Evolutionary conservation across 2,113 vertebrate genomes (phyloP).

Genomic region (Cebidichthys violaceus): DNA sequence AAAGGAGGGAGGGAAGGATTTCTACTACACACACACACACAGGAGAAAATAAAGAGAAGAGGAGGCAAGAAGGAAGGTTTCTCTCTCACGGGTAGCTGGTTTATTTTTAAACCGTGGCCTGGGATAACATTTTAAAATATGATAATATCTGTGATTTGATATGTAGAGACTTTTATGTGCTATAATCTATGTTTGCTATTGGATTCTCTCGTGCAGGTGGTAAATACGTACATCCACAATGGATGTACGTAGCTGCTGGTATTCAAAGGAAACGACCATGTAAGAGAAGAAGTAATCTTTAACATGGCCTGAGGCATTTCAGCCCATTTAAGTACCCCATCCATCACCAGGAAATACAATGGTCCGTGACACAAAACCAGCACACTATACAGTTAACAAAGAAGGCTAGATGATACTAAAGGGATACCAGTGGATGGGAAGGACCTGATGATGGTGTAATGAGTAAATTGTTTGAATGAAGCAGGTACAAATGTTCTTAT

Average conservation of each 20-base stretch:
- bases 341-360: not conserved
- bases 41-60: constrained; percentile 29
- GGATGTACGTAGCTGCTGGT: not conserved
- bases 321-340: not conserved
- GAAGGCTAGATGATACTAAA: not conserved
- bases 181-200: not conserved
- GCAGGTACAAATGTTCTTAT: not conserved
- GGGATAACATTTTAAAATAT: constrained; percentile 25
- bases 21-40: constrained; percentile 28
- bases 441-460: not conserved
- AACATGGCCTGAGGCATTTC: not conserved
- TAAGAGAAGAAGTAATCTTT: not conserved
- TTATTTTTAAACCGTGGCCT: constrained; percentile 52
- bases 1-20: constrained; percentile 55
- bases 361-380: not conserved
- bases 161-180: not conserved
- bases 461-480: not conserved
- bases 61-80: constrained; percentile 26
- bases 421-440: not conserved
- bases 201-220: not conserved
- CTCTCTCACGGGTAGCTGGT: constrained; percentile 23
- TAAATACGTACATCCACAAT: not conserved
- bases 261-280: not conserved
- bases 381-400: not conserved
- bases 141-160: constrained; percentile 24